Base-by-base conservation (phyloP, 2,888 invertebrate species). In the Spilosoma lubricipeda region DNA sequence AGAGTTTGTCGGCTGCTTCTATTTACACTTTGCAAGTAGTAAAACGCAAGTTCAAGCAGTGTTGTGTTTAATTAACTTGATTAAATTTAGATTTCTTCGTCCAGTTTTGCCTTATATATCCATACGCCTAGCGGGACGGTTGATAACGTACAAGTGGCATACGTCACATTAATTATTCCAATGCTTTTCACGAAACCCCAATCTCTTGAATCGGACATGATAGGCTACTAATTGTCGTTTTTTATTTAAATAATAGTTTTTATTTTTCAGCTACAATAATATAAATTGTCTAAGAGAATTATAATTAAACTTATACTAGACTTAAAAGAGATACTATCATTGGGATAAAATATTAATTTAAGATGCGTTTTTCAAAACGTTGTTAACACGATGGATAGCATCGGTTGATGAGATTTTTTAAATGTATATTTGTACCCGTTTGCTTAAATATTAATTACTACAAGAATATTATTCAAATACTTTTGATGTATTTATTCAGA, bases 1-100 rank as follows among this genome's bases (percentile, higher is more conserved):
- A 84, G 90, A 93, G 92, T 93, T 94, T 89, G 92, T 91, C 90
- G 88, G 85, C 88, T 89, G 89, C 89, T 90, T 90, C 90, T 92
- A 91, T 93, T 94, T 93, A 92, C 90, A 90, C 88, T 83, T 80
- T 67, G 20, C 39, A 71, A 75, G 71, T 76, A 65, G 83, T 75
- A 78, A 83, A 80, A 78, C 75, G 65, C 78, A 78, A 81, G 71
- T 79, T 77, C 72, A 59, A 82, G 77, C 73, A 77, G 77, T 74
- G 23, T 76, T 77, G 76, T 83, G 75, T 77, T 82, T 79, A 80
- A 72, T 20, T 20, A 52, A 27, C 64, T 63, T 39, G 23, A n/a
- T 13, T 23, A 48, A 48, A 48, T 48, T 48, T 5, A 48, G 3
- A 0, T 3, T 48, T 20, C 20, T 48, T 5, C 15, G 20, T 48